Base-by-base conservation (phyloP, 2,797 vertebrate genomes). In the Acropternis orthonyx region DNA sequence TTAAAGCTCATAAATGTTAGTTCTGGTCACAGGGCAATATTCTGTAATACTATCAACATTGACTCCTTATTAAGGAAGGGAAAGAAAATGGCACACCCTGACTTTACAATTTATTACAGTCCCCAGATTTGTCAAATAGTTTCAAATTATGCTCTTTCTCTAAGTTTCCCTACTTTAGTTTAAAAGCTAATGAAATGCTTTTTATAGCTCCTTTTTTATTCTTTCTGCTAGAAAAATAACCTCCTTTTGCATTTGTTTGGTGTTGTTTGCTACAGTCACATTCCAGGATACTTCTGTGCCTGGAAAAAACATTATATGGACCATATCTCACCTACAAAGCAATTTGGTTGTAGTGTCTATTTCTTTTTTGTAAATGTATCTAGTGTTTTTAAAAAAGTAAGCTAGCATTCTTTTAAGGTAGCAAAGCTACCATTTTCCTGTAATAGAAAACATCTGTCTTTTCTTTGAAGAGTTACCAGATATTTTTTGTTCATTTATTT, bases 1-100 rank as follows among this genome's bases (percentile, higher is more conserved):
- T 93, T 78, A 96, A 93, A 92, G 51, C 54, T 85, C 52, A 78
- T 49, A 96, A 89, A 75, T 77, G 30, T 84, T 91, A 72, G 61
- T 83, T 93, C 65, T 96, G 61, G 67, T 93, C 72, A 74, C 34
- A 62, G 14, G 58, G 27, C 36, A 78, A 67, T 77, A 89, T 89
- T 92, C 65, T 72, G 41, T 74, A 83, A 72, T 65, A 80, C 58
- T 88, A 86, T 89, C 78, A 85, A 46, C 26, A 79, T 67, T 0
- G 0, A 56, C 34, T 80, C 19, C 59, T 79, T 62, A 39, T 80
- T 85, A 83, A 89, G 16, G 49, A 91, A 59, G 61, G 24, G 89
- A 79, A 85, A 82, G 67, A 86, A 91, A 91, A 79, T 18, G 24
- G 16, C 39, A 83, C 46, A 52, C n/a, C 14, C 55, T 46, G 34